Conservation (phyloP, 2,797 vertebrate species). For the Chaenodraco wilsoni region DNA sequence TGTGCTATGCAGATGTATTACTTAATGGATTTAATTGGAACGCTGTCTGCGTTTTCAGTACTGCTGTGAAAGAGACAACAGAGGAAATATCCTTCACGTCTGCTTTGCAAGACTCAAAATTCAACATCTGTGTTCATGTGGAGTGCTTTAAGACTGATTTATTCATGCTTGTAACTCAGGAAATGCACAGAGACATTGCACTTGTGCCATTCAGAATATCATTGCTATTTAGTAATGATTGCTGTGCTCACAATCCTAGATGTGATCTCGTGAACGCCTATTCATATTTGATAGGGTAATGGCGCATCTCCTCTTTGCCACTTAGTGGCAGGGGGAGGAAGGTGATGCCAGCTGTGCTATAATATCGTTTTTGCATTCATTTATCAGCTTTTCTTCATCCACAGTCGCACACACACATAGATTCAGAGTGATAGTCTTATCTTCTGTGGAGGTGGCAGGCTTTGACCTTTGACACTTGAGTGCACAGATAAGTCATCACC, state of each 20-base stretch:
- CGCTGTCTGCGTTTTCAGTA: slow-evolving; percentile 4
- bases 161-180: slow-evolving; percentile 30
- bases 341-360: slow-evolving; percentile 57
- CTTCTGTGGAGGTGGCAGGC: slow-evolving; percentile 16
- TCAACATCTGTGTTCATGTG: slow-evolving; percentile 39
- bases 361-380: slow-evolving; percentile 39
- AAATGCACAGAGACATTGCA: slow-evolving; percentile 16
- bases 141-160: slow-evolving; percentile 29
- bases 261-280: slow-evolving; percentile 62
- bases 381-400: slow-evolving; percentile 44
- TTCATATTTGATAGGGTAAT: slow-evolving; percentile 73
- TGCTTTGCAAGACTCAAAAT: slow-evolving; percentile 17
- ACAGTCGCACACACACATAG: slow-evolving; percentile 19
- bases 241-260: slow-evolving; percentile 52
- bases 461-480: slow-evolving; percentile 47
- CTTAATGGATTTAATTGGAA: not conserved
- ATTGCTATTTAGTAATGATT: slow-evolving; percentile 57
- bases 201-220: slow-evolving; percentile 21
- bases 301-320: slow-evolving; percentile 61
- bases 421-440: slow-evolving; percentile 32
- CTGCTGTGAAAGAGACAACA: not conserved
- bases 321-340: slow-evolving; percentile 20
- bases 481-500: slow-evolving; percentile 51
- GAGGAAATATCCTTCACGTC: not conserved
- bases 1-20: not conserved